Evolutionary conservation across 1,140 invertebrate genomes (phyloP).

Genomic region (Hirudo medicinalis): DNA sequence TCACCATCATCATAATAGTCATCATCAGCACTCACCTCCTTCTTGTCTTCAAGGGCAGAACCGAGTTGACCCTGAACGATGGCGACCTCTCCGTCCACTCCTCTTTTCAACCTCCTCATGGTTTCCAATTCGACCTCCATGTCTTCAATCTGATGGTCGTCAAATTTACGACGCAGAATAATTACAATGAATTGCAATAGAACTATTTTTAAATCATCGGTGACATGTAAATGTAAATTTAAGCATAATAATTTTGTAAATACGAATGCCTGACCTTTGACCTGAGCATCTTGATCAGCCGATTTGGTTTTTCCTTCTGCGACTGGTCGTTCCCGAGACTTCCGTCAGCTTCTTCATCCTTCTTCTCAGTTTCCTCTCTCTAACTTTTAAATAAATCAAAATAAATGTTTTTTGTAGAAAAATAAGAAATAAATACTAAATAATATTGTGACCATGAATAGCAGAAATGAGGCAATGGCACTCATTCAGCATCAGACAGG

Average conservation of each 20-base stretch:
- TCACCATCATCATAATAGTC: too few species aligned
- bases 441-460: too few species aligned
- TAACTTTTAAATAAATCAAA: too few species aligned
- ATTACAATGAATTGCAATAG: too few species aligned
- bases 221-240: too few species aligned
- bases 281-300: neutral
- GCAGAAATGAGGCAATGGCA: too few species aligned
- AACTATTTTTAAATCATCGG: too few species aligned
- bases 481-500: too few species aligned
- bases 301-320: conserved; percentile 26
- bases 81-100: conserved; percentile 61
- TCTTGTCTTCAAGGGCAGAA: conserved; percentile 56
- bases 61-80: conserved; percentile 65
- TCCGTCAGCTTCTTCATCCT: conserved; percentile 63
- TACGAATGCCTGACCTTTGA: neutral
- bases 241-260: neutral
- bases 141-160: conserved; percentile 59
- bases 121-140: conserved; percentile 64
- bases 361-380: conserved; percentile 51
- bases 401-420: too few species aligned
- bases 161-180: too few species aligned
- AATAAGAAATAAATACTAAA: too few species aligned
- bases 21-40: conserved; percentile 46
- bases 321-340: conserved; percentile 27
- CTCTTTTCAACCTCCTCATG: conserved; percentile 68